Conservation (phyloP, 92 coral and sea anemone genomes). For the Phenganax marumi region DNA sequence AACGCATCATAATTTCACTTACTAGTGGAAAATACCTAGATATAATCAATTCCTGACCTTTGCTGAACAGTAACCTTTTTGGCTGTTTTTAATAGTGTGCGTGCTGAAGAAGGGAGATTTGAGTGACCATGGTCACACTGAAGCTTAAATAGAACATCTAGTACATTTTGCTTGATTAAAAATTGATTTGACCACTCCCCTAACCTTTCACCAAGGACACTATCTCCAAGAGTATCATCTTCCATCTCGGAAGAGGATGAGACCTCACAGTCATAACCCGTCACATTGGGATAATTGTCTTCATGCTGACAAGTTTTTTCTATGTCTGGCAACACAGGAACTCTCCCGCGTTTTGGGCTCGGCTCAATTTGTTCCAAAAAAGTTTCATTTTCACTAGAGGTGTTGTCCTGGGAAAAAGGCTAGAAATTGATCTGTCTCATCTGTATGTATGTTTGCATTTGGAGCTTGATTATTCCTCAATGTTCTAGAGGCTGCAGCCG, state of each 20-base stretch:
- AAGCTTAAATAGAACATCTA: not conserved
- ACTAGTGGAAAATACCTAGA: too few relatives aligned
- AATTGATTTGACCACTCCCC: not conserved
- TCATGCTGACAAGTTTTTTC: too few relatives aligned
- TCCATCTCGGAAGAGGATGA: not conserved
- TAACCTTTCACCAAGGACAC: not conserved
- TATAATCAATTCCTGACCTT: too few relatives aligned
- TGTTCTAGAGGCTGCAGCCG: not conserved
- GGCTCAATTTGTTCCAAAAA: too few relatives aligned
- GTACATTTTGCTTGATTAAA: not conserved
- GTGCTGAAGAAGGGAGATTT: not conserved
- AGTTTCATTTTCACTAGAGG: too few relatives aligned
- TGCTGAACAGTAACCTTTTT: too few relatives aligned
- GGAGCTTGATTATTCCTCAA: not conserved
- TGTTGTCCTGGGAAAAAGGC: not conserved
- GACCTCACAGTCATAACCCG: not conserved
- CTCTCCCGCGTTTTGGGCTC: too few relatives aligned
- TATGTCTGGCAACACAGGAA: too few relatives aligned
- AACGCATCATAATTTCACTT: too few relatives aligned
- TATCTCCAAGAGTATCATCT: not conserved
- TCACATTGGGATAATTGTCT: not conserved
- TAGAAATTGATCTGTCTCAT: not conserved
- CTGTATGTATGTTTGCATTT: not conserved
- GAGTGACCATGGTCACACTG: not conserved
- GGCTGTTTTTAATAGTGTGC: too few relatives aligned